These are phyloP conservation scores for Anolis carolinensis DNA, from an alignment of 2,113 vertebrate species.

Conservation along the genomic window DNA sequence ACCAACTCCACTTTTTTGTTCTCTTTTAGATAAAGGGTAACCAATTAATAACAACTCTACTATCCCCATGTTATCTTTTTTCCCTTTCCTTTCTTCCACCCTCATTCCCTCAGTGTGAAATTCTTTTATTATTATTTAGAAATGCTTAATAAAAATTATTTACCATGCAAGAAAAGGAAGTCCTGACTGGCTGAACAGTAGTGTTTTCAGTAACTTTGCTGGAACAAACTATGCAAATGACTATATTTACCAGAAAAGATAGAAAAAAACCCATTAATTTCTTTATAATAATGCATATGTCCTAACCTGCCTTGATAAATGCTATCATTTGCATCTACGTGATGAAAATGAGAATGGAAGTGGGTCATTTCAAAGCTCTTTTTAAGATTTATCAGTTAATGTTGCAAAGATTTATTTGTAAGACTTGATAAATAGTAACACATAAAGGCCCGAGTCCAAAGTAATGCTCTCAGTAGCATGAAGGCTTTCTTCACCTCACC, in stretches of 20 bases:
- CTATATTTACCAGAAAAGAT: not conserved
- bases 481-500: no score
- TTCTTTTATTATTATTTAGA: no score
- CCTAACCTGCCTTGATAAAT: not conserved
- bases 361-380: not conserved
- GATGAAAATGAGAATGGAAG: not conserved
- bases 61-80: no score
- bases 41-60: no score
- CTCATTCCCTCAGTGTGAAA: no score
- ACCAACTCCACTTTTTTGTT: no score
- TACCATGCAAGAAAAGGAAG: not conserved
- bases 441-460: no score
- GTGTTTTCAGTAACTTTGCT: not conserved
- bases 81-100: no score
- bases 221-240: not conserved
- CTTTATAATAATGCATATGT: not conserved
- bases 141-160: no score
- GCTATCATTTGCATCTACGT: not conserved
- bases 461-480: no score
- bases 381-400: not conserved
- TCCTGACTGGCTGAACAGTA: not conserved
- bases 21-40: no score
- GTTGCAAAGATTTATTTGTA: not conserved
- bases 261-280: not conserved
- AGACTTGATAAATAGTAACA: no score